Evolutionary conservation across 2,888 invertebrate species (phyloP).

Genomic region (Papilio elwesi): DNA sequence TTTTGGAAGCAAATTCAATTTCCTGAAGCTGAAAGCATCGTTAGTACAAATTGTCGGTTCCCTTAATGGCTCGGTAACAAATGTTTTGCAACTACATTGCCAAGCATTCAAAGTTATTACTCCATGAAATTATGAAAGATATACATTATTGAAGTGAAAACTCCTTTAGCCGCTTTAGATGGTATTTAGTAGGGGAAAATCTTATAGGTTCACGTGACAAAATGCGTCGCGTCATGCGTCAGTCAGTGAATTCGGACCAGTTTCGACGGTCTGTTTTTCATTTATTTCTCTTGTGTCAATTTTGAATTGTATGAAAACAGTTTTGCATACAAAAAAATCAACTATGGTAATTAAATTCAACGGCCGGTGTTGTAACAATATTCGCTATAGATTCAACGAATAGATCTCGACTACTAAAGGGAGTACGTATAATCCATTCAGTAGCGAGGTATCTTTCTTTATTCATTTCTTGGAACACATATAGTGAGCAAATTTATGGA

Average conservation of each 20-base stretch:
- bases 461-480: background rate
- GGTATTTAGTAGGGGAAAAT: no score
- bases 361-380: background rate
- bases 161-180: no score
- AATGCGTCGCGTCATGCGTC: no score
- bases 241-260: no score
- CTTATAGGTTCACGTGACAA: no score
- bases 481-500: conserved; percentile 14
- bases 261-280: no score
- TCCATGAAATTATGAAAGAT: background rate
- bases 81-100: conserved; percentile 6
- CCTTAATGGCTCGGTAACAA: conserved; percentile 15
- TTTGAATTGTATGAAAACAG: no score
- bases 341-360: no score
- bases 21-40: conserved; percentile 22
- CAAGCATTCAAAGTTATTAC: conserved; percentile 2
- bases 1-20: conserved; percentile 22
- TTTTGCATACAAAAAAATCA: no score
- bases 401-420: background rate
- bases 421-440: background rate
- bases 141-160: no score
- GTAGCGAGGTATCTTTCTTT: background rate
- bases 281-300: no score
- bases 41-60: conserved; percentile 18
- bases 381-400: background rate